Evolutionary conservation across 2,888 invertebrate species (phyloP), one percentile per base, ranked within the genome.

Genomic region (Daptonema setosum): DNA sequence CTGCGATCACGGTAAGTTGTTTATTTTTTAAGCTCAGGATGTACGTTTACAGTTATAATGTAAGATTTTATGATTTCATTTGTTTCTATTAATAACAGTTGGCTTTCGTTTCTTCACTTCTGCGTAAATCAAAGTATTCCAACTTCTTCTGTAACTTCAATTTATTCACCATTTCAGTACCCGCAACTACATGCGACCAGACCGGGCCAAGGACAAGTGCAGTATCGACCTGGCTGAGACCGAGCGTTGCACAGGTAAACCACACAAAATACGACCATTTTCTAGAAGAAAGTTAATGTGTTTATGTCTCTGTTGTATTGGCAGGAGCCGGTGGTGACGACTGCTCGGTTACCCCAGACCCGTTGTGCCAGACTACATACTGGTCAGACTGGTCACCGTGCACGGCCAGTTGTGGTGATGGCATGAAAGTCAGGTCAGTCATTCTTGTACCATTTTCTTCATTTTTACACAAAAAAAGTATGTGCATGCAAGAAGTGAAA

Each of bases 1-100:
- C 77, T 81, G 61, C 78, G 85, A 66, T 82, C 83, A 78, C 78
- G 87, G 64, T 50, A 8, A 2, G 26, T 2, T 28, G 50, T 3
- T 28, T 26, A 25, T 50, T 50, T 22, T 5, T 14, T n/a, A n/a
- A n/a, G n/a, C n/a, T n/a, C n/a, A n/a, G n/a, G n/a, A n/a, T n/a
- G n/a, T n/a, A n/a, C n/a, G n/a, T n/a, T n/a, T n/a, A n/a, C n/a
- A n/a, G n/a, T n/a, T n/a, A n/a, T n/a, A n/a, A n/a, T n/a, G n/a
- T n/a, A n/a, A n/a, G n/a, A n/a, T n/a, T n/a, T n/a, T n/a, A n/a
- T n/a, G n/a, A n/a, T n/a, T n/a, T n/a, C n/a, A n/a, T n/a, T n/a
- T n/a, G n/a, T n/a, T n/a, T n/a, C n/a, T n/a, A n/a, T n/a, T n/a
- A n/a, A n/a, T n/a, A n/a, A n/a, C n/a, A n/a, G n/a, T n/a, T n/a